These are phyloP conservation scores for Erebia epiphron DNA, from an alignment of 2,888 invertebrate genomes.

Conservation along the genomic window DNA sequence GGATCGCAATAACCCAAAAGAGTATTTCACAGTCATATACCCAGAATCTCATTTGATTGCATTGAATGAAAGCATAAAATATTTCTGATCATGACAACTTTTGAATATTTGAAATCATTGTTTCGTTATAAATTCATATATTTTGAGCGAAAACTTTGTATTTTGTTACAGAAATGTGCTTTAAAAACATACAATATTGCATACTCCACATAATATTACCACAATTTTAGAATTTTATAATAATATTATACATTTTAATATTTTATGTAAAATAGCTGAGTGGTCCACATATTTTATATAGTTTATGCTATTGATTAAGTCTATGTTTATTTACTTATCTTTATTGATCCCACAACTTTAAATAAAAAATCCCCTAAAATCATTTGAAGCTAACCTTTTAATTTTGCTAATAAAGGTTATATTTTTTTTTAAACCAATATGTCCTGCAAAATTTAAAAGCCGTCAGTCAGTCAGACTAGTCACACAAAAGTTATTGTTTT, in stretches of 20 bases:
- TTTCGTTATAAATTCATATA: background rate
- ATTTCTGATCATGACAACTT: background rate
- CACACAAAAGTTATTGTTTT: too few relatives aligned
- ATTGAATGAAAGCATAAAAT: slow-evolving; percentile 12
- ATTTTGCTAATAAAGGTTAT: too few relatives aligned
- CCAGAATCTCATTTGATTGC: slow-evolving; percentile 7
- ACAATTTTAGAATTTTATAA: too few relatives aligned
- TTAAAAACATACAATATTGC: background rate
- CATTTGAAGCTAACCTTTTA: too few relatives aligned
- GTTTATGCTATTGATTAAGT: background rate
- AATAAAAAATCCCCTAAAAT: background rate
- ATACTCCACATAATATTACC: background rate
- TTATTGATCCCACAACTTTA: background rate
- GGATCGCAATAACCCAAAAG: too few relatives aligned
- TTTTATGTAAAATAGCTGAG: background rate
- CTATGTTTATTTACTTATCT: background rate
- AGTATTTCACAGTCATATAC: background rate
- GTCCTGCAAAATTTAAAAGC: too few relatives aligned
- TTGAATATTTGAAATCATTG: background rate
- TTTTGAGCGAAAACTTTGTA: background rate
- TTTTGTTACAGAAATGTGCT: background rate
- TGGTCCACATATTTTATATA: background rate
- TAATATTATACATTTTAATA: background rate
- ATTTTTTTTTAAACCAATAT: too few relatives aligned
- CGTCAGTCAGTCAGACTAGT: too few relatives aligned